Evolutionary conservation across 2,113 vertebrate genomes (phyloP).

Genomic region (Rhinolophus sinicus): DNA sequence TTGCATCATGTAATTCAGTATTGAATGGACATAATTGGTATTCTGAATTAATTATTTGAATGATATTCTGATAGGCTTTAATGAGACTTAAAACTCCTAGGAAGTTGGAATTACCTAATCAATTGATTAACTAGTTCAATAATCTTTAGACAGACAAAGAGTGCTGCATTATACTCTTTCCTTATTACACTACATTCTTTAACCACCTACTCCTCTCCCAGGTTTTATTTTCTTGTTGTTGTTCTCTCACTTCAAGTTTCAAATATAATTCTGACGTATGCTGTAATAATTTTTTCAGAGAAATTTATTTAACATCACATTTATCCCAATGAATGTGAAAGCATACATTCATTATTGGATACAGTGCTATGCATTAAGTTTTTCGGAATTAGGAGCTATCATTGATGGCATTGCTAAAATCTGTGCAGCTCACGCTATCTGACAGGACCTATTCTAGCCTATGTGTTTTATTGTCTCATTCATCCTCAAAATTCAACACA

Average conservation of each 20-base stretch:
- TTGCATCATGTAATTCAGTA: neutral
- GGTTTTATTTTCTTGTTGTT: no score
- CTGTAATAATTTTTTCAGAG: neutral
- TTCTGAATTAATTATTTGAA: constrained; percentile 14
- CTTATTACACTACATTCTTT: neutral
- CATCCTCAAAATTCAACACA: neutral
- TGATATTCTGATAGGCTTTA: constrained; percentile 20
- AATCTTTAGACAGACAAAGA: neutral
- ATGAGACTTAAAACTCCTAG: neutral
- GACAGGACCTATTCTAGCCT: neutral
- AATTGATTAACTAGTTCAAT: neutral
- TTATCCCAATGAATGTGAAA: neutral
- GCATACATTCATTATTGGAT: neutral
- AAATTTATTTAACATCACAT: neutral
- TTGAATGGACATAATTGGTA: neutral
- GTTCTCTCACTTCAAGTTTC: neutral
- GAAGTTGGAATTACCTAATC: neutral
- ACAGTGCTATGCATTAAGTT: neutral
- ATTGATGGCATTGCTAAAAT: neutral
- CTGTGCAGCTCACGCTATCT: neutral
- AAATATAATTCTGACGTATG: neutral
- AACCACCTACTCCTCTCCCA: no score
- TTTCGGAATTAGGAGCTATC: neutral
- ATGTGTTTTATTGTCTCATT: neutral
- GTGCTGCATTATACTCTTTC: neutral